Evolutionary conservation across 2,113 vertebrate species (phyloP).

Genomic region (Hiodon tergisus): DNA sequence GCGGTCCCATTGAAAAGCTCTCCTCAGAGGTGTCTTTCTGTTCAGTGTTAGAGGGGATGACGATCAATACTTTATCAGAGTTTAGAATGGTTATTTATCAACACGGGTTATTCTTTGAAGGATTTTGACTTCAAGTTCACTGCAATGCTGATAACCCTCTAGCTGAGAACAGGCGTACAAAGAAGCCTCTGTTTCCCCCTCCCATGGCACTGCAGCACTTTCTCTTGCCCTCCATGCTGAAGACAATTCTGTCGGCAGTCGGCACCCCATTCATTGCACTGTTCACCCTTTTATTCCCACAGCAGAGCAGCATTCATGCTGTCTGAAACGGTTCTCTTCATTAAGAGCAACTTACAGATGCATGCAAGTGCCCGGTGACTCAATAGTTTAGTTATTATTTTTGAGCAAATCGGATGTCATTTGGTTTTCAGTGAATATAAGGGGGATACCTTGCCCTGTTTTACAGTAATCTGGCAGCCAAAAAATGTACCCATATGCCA

Average conservation of each 20-base stretch:
- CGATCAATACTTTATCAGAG: neutral
- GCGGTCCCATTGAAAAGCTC: too few relatives aligned
- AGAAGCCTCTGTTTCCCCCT: slow-evolving; percentile 17
- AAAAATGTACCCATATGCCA: too few relatives aligned
- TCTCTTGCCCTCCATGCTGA: neutral
- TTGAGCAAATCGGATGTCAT: neutral
- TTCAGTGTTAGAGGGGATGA: too few relatives aligned
- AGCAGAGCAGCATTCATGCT: neutral
- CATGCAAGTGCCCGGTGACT: neutral
- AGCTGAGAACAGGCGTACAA: slow-evolving; percentile 7
- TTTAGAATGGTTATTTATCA: slow-evolving; percentile 19
- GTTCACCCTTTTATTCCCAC: slow-evolving; percentile 5
- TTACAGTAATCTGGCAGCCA: too few relatives aligned
- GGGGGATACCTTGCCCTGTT: neutral
- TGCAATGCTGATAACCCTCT: slow-evolving; percentile 15
- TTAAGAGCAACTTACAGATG: slow-evolving; percentile 7
- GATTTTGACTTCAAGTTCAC: slow-evolving; percentile 14
- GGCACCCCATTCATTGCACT: neutral
- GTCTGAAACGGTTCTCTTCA: neutral
- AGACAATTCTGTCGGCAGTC: slow-evolving; percentile 11
- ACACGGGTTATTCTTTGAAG: slow-evolving; percentile 13
- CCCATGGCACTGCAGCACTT: neutral
- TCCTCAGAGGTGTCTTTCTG: neutral
- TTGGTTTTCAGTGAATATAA: neutral
- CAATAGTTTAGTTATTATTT: neutral